A percentile compares a stretch with the other conserved stretches of the same genome.
These are phyloP conservation scores for Dione vanillae DNA, from an alignment of 2,888 invertebrate genomes.

Conservation along the genomic window DNA sequence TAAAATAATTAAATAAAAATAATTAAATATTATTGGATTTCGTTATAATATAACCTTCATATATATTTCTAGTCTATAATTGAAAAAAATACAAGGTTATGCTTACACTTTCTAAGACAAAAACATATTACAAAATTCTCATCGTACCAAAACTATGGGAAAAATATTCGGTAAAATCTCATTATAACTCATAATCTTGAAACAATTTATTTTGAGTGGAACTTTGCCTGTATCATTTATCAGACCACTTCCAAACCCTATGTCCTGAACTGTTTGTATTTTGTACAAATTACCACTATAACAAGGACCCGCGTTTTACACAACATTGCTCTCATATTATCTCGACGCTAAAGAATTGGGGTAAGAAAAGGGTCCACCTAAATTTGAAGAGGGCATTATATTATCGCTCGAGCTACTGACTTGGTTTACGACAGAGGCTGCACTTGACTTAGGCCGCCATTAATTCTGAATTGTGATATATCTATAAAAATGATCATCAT, in stretches of 20 bases:
- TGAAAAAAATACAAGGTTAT: too few relatives aligned
- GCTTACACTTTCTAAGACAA: not conserved
- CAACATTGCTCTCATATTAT: slow-evolving; percentile 43
- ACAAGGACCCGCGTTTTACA: slow-evolving; percentile 35
- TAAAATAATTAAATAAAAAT: too few relatives aligned
- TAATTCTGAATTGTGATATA: slow-evolving; percentile 27
- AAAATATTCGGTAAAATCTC: not conserved
- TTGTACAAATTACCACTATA: slow-evolving; percentile 34
- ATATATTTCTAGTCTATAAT: too few relatives aligned
- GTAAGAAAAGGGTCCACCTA: slow-evolving; percentile 41
- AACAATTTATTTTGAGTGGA: not conserved
- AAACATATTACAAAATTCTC: not conserved
- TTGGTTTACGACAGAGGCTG: slow-evolving; percentile 34
- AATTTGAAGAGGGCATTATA: slow-evolving; percentile 41
- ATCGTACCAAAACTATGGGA: not conserved
- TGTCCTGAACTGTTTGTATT: slow-evolving; percentile 15
- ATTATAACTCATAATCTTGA: not conserved
- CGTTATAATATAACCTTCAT: too few relatives aligned
- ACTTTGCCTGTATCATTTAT: not conserved
- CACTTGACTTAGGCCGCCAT: slow-evolving; percentile 20
- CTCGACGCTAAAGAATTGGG: slow-evolving; percentile 38
- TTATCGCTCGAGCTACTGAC: slow-evolving; percentile 33
- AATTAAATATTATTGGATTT: too few relatives aligned
- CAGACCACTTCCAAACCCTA: not conserved
- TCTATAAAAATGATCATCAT: not conserved